These are phyloP conservation scores for Aphaenogaster floridana DNA, from an alignment of 1,140 invertebrate genomes.

Conservation along the genomic window DNA sequence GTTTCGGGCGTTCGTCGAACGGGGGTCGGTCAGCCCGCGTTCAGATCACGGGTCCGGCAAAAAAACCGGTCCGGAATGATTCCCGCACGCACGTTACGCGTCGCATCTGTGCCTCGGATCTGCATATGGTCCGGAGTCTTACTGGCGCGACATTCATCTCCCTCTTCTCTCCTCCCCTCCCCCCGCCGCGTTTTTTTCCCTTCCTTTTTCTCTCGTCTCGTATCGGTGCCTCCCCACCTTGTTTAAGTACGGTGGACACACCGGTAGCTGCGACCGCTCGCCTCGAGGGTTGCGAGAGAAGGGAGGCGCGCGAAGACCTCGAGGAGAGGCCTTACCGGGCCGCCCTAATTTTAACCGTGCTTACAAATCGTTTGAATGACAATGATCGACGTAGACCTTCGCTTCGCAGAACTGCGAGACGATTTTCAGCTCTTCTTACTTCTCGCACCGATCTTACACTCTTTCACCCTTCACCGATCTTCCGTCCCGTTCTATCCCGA, in stretches of 20 bases:
- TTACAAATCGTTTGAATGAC: constrained; percentile 83
- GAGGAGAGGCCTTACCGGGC: not conserved
- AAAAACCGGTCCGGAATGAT: constrained; percentile 80
- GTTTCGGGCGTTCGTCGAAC: constrained; percentile 43
- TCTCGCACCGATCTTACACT: not conserved
- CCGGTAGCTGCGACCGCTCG: constrained; percentile 40
- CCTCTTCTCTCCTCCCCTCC: constrained; percentile 63
- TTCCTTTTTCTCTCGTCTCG: constrained; percentile 41
- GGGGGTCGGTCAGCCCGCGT: constrained; percentile 14
- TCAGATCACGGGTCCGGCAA: constrained; percentile 50
- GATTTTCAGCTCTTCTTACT: constrained; percentile 65
- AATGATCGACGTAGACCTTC: constrained; percentile 74
- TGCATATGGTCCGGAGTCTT: constrained; percentile 84
- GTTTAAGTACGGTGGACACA: constrained; percentile 72
- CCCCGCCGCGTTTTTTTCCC: constrained; percentile 70
- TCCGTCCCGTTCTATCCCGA: not conserved
- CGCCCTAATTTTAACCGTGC: constrained; percentile 82
- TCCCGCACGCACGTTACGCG: constrained; percentile 77
- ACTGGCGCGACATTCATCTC: constrained; percentile 68
- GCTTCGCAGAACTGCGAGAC: constrained; percentile 34
- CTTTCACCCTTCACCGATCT: not conserved
- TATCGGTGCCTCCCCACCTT: constrained; percentile 57
- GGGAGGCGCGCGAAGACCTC: not conserved
- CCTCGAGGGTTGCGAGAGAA: constrained; percentile 36
- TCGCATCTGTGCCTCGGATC: constrained; percentile 84